Base-by-base conservation (phyloP, 2,888 invertebrate genomes). In the Drosophila paramelanica region DNA sequence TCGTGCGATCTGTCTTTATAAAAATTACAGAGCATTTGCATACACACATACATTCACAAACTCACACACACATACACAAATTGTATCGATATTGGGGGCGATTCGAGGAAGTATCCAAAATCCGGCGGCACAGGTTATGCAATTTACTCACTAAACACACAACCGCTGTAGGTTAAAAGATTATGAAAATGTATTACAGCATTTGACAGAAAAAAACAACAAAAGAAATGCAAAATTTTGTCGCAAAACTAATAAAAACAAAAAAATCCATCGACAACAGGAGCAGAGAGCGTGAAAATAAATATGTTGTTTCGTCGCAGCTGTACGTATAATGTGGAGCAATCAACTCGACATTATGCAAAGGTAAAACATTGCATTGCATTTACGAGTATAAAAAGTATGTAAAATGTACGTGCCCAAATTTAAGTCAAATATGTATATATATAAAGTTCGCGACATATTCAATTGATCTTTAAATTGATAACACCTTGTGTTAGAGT, bases 281-380 rank as follows among this genome's bases (percentile, higher is more conserved):
- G 27, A 36, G 17, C 4, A 20, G 14, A 51, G 6, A 42, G 13
- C 20, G 14, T 20, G 5, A 17, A 17, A 45, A 50, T 27, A 58
- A 74, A 83, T 77, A 92, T 92, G 92, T 67, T 92, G 71, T 89
- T 91, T 67, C 91, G 92, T 67, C 90, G 92, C 73, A 91, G 91
- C 66, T 89, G 90, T 84, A 73, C 83, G 75, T 92, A 92, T 77
- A 88, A 92, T 82, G 92, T 92, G 85, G 90, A 92, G 83, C 91
- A 92, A 84, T 90, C 91, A 69, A 89, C 88, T 79, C 90, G 90
- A 68, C 91, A 90, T 77, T 90, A 89, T 79, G 85, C 87, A 86
- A 91, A 92, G 92, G 92, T 92, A 90, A 85, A 85, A 50, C 66
- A 86, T 73, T 72, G 77, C 71, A 62, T 62, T 72, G 78, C 70